Conservation (phyloP, 2,888 invertebrate genomes). For the Fragum sueziense region DNA sequence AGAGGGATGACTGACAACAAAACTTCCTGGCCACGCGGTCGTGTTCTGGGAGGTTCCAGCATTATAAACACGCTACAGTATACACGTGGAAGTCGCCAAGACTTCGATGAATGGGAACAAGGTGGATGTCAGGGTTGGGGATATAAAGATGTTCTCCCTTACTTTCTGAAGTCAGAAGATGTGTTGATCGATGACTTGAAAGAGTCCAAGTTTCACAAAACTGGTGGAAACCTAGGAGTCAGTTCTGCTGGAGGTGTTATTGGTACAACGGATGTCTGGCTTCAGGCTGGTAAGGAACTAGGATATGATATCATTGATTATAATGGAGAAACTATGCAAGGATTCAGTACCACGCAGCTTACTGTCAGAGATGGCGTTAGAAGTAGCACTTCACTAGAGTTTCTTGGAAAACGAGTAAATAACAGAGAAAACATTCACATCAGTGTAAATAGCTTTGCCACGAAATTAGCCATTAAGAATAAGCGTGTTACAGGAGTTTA, state of each 20-base stretch:
- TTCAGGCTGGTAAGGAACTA: background rate
- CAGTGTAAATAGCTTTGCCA: background rate
- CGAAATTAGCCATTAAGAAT: background rate
- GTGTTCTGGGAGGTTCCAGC: background rate
- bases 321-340: background rate
- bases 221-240: background rate
- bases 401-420: background rate
- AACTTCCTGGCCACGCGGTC: background rate
- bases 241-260: background rate
- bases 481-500: background rate
- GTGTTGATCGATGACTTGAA: background rate
- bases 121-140: background rate
- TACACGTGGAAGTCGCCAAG: conserved; percentile 4
- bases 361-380: background rate
- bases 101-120: background rate
- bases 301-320: background rate
- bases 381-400: background rate
- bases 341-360: background rate
- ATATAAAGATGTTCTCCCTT: background rate
- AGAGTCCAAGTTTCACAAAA: background rate
- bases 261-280: too few species aligned
- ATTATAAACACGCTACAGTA: background rate
- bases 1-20: background rate
- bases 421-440: background rate
- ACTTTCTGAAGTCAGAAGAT: conserved; percentile 6